These are phyloP conservation scores for human (Homo sapiens) DNA, from an alignment of 2,113 vertebrate species.

Conservation along the genomic window GRCh38 chr13:93968001-93968500, in stretches of 20 bases:
- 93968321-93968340: background rate
- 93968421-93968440: constrained; percentile 47
- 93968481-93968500: constrained; percentile 29
- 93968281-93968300: background rate
- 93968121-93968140: background rate
- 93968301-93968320: background rate
- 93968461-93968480: constrained; percentile 68
- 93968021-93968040: background rate
- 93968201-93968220: background rate
- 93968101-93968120: constrained; percentile 4
- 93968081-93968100: constrained; percentile 1
- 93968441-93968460: constrained; percentile 53
- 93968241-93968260: background rate
- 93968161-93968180: background rate
- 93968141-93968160: background rate
- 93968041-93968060: background rate
- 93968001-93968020: background rate
- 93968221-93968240: background rate
- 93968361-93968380: constrained; percentile 37
- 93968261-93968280: background rate
- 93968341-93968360: background rate
- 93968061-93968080: background rate
- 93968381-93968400: background rate
- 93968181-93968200: background rate
- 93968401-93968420: constrained; percentile 46